Conservation (phyloP, 2,113 vertebrate species). For the Callithrix jacchus region DNA sequence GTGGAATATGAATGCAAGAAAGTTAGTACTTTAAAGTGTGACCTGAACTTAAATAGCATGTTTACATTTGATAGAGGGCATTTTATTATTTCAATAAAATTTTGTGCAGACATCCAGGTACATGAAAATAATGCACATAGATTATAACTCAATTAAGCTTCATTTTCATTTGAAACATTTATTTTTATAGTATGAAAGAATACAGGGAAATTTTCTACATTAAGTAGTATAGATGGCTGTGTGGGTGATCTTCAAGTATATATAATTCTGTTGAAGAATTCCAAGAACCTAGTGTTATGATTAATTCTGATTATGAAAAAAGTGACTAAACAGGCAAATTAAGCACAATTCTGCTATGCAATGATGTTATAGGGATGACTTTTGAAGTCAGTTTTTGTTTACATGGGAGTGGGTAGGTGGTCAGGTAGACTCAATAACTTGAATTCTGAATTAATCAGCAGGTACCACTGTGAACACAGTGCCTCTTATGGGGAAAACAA, state of each 20-base stretch:
- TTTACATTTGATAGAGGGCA: background rate
- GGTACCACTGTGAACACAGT: background rate
- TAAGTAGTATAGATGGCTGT: background rate
- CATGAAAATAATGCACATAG: background rate
- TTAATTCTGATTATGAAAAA: constrained; percentile 43
- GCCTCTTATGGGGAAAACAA: background rate
- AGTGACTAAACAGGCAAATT: background rate
- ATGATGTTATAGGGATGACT: background rate
- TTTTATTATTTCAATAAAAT: constrained; percentile 11
- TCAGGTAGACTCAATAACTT: background rate
- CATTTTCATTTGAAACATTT: background rate
- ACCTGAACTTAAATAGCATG: background rate
- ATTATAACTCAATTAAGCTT: background rate
- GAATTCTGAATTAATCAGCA: constrained; percentile 39
- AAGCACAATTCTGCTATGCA: background rate
- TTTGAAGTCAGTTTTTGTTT: constrained; percentile 28
- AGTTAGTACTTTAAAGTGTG: background rate
- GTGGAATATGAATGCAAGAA: background rate
- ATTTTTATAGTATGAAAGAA: constrained; percentile 15
- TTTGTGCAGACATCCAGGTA: background rate
- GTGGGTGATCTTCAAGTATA: background rate
- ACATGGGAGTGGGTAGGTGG: background rate
- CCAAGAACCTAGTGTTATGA: background rate
- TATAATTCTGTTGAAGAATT: constrained; percentile 29
- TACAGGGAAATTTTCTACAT: background rate